Base-by-base conservation (phyloP, 1,140 invertebrate species). In the Trachymyrmex septentrionalis region DNA sequence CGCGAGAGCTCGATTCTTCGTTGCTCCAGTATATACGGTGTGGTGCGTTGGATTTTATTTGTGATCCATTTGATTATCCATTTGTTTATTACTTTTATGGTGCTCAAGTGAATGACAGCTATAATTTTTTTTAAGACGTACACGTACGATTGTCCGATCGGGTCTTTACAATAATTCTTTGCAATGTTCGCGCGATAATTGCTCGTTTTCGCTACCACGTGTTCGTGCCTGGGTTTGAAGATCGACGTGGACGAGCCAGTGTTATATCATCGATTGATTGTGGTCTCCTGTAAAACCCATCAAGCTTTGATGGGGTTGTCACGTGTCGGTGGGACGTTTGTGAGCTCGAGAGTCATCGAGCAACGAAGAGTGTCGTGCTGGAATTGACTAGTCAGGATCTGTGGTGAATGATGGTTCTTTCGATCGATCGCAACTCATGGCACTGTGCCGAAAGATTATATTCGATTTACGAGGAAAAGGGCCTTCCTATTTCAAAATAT, bases 221-320 rank as follows among this genome's bases (percentile, higher is more conserved):
- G 80, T 59, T 61, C 57, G 55, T 75, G 80, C 53, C n/a, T 34
- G 57, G 38, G 44, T 75, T 50, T 57, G 55, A 61, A 73, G 80
- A 84, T 84, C 69, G 44, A 38, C 55, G 80, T 82, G 80, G 80
- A 63, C 69, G 24, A 61, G 38, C 80, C 80, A 73, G 80, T 75
- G 69, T 84, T 48, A 14, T 50, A 44, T 57, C 80, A 84, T 84
- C 80, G 80, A 84, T 84, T 84, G 80, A 84, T 84, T 84, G 69
- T 84, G 80, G 80, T 84, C 80, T 75, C n/a, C 80, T 84, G 55
- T 84, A 84, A 84, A 84, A 84, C 55, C 80, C 80, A 84, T 84
- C 80, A 61, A 84, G 69, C 80, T 61, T 75, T 75, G 80, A 84
- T 84, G 80, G 80, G 80, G 57, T 63, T 84, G 80, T 84, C 80